Conservation (phyloP, 2,888 invertebrate species). For the Zhuqinia jingwanae region DNA sequence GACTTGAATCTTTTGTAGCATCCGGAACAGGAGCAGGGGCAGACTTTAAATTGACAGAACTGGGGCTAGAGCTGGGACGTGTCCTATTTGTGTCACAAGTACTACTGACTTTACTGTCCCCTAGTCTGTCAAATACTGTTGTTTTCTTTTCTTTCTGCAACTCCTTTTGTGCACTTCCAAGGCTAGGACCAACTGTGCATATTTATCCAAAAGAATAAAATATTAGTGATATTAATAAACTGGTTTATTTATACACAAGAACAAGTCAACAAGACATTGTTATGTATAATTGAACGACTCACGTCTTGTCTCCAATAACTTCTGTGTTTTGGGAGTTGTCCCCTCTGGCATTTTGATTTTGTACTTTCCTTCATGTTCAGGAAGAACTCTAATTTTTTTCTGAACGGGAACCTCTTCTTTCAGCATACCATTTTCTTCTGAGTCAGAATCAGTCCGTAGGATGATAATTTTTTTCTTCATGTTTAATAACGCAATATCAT, state of each 20-base stretch:
- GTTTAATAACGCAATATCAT: conserved; percentile 23
- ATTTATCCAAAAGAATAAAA: not conserved
- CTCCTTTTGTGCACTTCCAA: conserved; percentile 33
- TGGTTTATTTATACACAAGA: too few relatives aligned
- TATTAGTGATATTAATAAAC: too few relatives aligned
- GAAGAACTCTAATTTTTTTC: conserved; percentile 81
- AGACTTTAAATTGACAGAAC: not conserved
- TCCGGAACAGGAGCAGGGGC: not conserved
- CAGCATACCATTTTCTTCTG: conserved; percentile 70
- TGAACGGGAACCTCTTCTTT: conserved; percentile 80
- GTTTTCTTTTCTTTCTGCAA: conserved; percentile 80
- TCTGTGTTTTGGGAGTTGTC: conserved; percentile 81
- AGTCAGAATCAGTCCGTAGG: conserved; percentile 62
- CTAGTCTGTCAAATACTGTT: conserved; percentile 83
- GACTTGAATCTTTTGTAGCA: conserved; percentile 5
- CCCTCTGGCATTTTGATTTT: conserved; percentile 82
- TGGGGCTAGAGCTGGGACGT: conserved; percentile 32
- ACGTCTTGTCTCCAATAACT: conserved; percentile 79
- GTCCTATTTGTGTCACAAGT: conserved; percentile 38
- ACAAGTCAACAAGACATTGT: too few relatives aligned
- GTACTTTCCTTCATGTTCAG: conserved; percentile 83
- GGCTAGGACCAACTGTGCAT: conserved; percentile 70
- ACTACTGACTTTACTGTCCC: conserved; percentile 80
- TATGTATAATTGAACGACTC: too few relatives aligned
- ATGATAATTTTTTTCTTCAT: conserved; percentile 73